Base-by-base conservation (phyloP, 2,888 invertebrate species). In the Mythimna loreyi region DNA sequence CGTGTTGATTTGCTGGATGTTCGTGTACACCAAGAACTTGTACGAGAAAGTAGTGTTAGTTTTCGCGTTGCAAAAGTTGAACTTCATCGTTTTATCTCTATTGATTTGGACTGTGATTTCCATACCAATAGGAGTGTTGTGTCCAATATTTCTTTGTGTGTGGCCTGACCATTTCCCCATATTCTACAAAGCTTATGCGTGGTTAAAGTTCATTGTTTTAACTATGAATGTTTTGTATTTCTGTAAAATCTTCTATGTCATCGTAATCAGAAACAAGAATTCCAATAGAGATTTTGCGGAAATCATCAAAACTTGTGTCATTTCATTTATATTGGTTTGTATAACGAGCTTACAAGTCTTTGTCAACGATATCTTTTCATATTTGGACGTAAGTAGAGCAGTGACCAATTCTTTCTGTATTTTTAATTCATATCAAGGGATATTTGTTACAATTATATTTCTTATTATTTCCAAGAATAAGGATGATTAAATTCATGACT, bases 11-110 rank as follows among this genome's bases (percentile, higher is more conserved):
- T 85, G 86, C n/a, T 91, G 92, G 87, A 94, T 93, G 92, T 92
- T 92, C 47, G 68, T 93, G 2, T 94, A 92, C 68, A 91, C 92
- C 0, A 92, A 91, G 72, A 91, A 92, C 62, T 74, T 94, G 9
- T 93, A 93, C 74, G 89, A 92, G 23, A 93, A 93, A 83, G 86
- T 93, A 9, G 89, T 93, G 1, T 53, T 89, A 4, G 93, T 92
- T 50, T 92, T 92, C 36, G 72, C 78, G 2, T 56, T 84, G 6
- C 77, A 82, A 21, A 86, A 86, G 47, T 72, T 69, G 11, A 89
- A 84, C 47, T 81, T 93, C 5, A 13, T 79, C 0, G 1, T 85
- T 0, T 60, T 87, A 0, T 88, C 88, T 0, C 21, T 85, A 3
- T 23, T 85, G 0, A 83, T 91, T 36, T 94, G 92, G 92, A 47